These are phyloP conservation scores for Anhinga rufa DNA, from an alignment of 2,113 vertebrate species.

Conservation along the genomic window DNA sequence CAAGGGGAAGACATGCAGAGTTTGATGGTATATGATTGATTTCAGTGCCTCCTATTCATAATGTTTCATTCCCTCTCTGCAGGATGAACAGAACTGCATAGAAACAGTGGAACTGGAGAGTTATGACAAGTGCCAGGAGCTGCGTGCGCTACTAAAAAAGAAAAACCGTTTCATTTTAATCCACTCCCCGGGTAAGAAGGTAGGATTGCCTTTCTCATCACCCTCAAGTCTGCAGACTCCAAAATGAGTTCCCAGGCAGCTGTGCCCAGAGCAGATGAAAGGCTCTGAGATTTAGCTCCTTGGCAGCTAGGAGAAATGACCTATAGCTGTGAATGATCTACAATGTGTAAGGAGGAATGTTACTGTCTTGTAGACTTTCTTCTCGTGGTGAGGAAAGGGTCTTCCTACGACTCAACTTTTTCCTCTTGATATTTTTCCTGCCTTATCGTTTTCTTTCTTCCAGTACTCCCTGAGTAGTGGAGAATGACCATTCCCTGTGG, in stretches of 20 bases:
- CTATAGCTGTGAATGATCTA: background rate
- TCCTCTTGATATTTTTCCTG: background rate
- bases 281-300: background rate
- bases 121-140: conserved; percentile 90
- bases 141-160: conserved; percentile 83
- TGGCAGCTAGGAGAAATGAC: background rate
- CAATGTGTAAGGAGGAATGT: background rate
- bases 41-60: background rate
- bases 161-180: conserved; percentile 89
- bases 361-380: background rate
- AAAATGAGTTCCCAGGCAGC: background rate
- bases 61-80: background rate
- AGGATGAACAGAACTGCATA: conserved; percentile 88
- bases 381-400: background rate
- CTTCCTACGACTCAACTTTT: background rate
- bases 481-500: background rate
- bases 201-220: conserved; percentile 64
- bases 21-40: conserved; percentile 11
- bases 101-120: conserved; percentile 89
- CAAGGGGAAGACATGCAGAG: background rate
- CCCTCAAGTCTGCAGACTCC: background rate
- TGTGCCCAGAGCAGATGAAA: background rate
- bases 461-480: background rate
- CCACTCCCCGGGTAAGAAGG: conserved; percentile 85
- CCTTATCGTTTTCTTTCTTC: background rate